phyloP scores from a whole-genome alignment of 2,888 invertebrate genomes.

The Drosophila multiciliata region DNA sequence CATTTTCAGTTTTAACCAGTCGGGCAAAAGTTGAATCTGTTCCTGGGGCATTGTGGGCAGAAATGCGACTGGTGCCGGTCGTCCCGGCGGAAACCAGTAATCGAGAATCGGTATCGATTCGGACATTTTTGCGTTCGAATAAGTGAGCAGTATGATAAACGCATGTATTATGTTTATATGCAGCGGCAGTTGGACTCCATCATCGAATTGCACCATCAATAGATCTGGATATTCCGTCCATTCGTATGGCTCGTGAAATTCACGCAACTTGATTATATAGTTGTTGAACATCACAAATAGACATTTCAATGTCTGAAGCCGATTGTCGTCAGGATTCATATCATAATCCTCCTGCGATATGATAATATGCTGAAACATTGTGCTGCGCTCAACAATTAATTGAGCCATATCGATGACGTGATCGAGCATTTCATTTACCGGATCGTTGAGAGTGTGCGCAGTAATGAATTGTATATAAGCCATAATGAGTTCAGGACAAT shows the following conservation, averaged over 20 bases:
- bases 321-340: conserved; percentile 79
- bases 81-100: conserved; percentile 93
- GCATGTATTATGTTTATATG: conserved; percentile 89
- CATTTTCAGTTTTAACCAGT: conserved; percentile 96
- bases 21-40: conserved; percentile 95
- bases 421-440: conserved; percentile 89
- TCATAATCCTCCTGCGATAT: conserved; percentile 84
- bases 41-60: conserved; percentile 91
- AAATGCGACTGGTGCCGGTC: conserved; percentile 91
- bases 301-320: conserved; percentile 88
- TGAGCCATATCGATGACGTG: conserved; percentile 93
- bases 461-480: conserved; percentile 95
- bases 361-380: conserved; percentile 92
- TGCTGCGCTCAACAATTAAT: conserved; percentile 95
- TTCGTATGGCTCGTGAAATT: conserved; percentile 83
- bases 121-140: conserved; percentile 86
- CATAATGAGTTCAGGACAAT: conserved; percentile 90
- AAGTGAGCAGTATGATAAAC: conserved; percentile 92
- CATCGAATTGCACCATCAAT: conserved; percentile 84
- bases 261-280: conserved; percentile 89
- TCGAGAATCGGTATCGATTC: conserved; percentile 88
- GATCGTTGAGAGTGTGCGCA: conserved; percentile 89
- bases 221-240: conserved; percentile 85
- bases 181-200: conserved; percentile 83
- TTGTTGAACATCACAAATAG: conserved; percentile 90